Base-by-base conservation (phyloP, 2,797 vertebrate genomes). In the Hypotaenidia philippensis region DNA sequence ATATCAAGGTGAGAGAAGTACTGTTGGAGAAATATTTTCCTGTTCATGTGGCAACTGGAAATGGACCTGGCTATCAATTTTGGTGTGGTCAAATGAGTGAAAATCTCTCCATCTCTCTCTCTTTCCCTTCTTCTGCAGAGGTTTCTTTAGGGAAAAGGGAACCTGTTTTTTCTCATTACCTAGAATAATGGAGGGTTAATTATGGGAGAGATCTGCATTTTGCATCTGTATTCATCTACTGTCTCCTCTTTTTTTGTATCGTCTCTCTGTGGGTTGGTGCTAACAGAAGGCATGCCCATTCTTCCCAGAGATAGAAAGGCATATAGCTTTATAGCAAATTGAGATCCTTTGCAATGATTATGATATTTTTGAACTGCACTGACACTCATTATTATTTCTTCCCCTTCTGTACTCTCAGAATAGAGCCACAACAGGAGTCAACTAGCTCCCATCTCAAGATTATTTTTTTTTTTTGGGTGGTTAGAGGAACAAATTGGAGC, bases 1-100 rank as follows among this genome's bases (percentile, higher is more conserved):
- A 99, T 81, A 97, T 99, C 59, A 99, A 98, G 98, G 99, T 99
- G 93, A 98, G 98, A 47, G 52, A 50, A 79, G 31, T 5, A 16
- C 6, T 20, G 31, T 2, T 27, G 18, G 4, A 56, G 10, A 52
- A 76, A 14, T 52, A 13, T 31, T 70, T 79, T 69, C 18, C 11
- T 6, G 26, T 50, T 77, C 3, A 3, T 11, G 13, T 29, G 29
- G 36, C 74, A 65, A 60, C 13, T 82, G 17, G 49, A 72, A 85
- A 66, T 87, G 13, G 25, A 5, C 63, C 32, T 83, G 29, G 13
- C 22, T 29, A 0, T 79, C 17, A 57, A 0, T 72, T 84, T 50
- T 69, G 23, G 6, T 85, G 61, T 55, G 32, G 21, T 65, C 41
- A 83, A 31, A 27, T 60, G 49, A 57, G 12, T 36, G 27, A n/a